Evolutionary conservation across 2,113 vertebrate genomes (phyloP).

Genomic region (Taurulus bubalis): DNA sequence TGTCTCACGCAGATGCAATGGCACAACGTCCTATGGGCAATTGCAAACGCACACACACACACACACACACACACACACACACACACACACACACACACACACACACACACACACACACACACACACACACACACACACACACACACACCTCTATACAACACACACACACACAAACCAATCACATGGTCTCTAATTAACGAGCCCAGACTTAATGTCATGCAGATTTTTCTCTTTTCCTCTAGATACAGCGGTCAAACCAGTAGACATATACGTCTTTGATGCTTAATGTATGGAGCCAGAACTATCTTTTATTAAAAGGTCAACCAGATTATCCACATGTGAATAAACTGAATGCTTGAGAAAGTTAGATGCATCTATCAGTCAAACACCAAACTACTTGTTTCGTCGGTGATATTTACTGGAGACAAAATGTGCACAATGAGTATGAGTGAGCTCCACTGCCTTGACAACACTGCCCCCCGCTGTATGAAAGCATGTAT

Average conservation of each 20-base stretch:
- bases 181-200: conserved; percentile 1
- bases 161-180: not conserved
- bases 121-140: not conserved
- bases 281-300: not conserved
- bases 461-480: conserved; percentile 68
- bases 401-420: not conserved
- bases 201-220: not conserved
- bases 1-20: conserved; percentile 1
- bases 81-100: too few species aligned
- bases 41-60: not conserved
- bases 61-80: not conserved
- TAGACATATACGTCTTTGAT: not conserved
- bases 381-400: not conserved
- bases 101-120: too few species aligned
- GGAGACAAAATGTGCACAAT: not conserved
- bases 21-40: not conserved
- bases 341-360: not conserved
- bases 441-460: not conserved
- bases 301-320: not conserved
- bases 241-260: not conserved
- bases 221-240: not conserved
- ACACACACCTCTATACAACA: too few species aligned
- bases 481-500: conserved; percentile 36
- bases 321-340: not conserved
- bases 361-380: not conserved